A percentile compares a stretch with the other conserved stretches of the same genome.
phyloP scores from a whole-genome alignment of 2,113 vertebrate species.

The Odobenus rosmarus region DNA sequence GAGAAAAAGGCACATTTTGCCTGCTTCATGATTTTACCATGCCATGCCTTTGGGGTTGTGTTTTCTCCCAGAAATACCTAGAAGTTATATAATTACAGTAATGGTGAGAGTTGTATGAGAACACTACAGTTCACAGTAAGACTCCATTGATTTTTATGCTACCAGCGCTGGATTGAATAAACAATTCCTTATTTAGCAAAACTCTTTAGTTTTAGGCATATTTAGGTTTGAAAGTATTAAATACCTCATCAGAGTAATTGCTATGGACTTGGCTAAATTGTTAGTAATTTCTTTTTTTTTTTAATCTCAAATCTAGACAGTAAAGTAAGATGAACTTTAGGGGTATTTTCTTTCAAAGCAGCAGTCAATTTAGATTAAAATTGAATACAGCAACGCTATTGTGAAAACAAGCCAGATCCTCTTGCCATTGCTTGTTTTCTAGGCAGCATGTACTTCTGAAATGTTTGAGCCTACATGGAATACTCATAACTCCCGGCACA shows the following conservation, averaged over 20 bases:
- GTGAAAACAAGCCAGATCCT: conserved; percentile 77
- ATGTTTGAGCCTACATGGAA: conserved; percentile 75
- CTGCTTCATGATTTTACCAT: conserved; percentile 54
- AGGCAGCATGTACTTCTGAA: conserved; percentile 85
- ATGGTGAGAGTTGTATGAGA: not conserved
- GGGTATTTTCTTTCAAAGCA: conserved; percentile 85
- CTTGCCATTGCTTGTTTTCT: conserved; percentile 82
- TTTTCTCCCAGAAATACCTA: conserved; percentile 49
- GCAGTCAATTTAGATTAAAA: conserved; percentile 87
- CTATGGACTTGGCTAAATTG: conserved; percentile 76
- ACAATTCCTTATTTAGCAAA: conserved; percentile 72
- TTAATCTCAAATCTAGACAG: conserved; percentile 80
- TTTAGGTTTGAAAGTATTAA: conserved; percentile 73
- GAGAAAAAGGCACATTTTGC: not conserved
- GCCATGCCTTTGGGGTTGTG: not conserved
- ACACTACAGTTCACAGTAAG: conserved; percentile 50
- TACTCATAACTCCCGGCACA: conserved; percentile 78
- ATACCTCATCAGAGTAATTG: conserved; percentile 76
- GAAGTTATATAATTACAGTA: conserved; percentile 34
- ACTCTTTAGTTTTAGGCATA: conserved; percentile 70
- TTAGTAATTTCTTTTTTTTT: conserved; percentile 79
- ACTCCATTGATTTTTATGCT: conserved; percentile 56
- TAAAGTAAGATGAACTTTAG: conserved; percentile 81
- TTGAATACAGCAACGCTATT: conserved; percentile 77
- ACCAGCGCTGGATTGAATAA: conserved; percentile 61